A percentile compares a stretch with the other conserved stretches of the same genome.
phyloP scores from a whole-genome alignment of 2,888 invertebrate species.

The Eupeodes luniger region DNA sequence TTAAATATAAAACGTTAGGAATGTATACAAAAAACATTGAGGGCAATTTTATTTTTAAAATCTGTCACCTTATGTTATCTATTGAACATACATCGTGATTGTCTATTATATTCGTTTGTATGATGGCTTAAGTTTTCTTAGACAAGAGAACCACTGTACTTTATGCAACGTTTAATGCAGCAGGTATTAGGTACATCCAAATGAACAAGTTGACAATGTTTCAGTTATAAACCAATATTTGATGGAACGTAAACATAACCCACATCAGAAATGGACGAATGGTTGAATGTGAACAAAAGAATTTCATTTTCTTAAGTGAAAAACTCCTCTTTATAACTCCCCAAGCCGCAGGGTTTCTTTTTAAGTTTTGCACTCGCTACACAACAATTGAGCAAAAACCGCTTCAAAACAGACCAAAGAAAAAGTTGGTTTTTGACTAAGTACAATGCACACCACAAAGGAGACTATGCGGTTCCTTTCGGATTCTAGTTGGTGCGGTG shows the following conservation, averaged over 20 bases:
- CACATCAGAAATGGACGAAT: background rate
- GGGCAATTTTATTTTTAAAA: too few relatives aligned
- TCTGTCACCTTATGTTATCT: too few relatives aligned
- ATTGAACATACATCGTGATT: too few relatives aligned
- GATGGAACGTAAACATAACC: background rate
- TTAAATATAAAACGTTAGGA: too few relatives aligned
- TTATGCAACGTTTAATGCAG: background rate
- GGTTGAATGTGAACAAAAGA: conserved; percentile 21
- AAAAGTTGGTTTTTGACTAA: conserved; percentile 22
- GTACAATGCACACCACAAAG: conserved; percentile 50
- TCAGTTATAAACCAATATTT: background rate
- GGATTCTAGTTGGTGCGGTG: conserved; percentile 2
- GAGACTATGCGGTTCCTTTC: conserved; percentile 59
- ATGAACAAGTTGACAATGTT: background rate
- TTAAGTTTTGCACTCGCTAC: conserved; percentile 33
- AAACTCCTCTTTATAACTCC: conserved; percentile 27
- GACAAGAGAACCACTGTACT: too few relatives aligned
- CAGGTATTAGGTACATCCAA: background rate
- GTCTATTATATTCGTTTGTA: too few relatives aligned
- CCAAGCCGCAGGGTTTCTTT: conserved; percentile 19
- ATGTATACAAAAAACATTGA: too few relatives aligned
- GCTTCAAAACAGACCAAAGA: conserved; percentile 28
- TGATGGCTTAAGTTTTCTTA: too few relatives aligned
- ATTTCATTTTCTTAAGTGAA: conserved; percentile 47
- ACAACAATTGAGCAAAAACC: conserved; percentile 50